phyloP scores from a whole-genome alignment of 2,797 vertebrate genomes.

The Bucorvus abyssinicus region DNA sequence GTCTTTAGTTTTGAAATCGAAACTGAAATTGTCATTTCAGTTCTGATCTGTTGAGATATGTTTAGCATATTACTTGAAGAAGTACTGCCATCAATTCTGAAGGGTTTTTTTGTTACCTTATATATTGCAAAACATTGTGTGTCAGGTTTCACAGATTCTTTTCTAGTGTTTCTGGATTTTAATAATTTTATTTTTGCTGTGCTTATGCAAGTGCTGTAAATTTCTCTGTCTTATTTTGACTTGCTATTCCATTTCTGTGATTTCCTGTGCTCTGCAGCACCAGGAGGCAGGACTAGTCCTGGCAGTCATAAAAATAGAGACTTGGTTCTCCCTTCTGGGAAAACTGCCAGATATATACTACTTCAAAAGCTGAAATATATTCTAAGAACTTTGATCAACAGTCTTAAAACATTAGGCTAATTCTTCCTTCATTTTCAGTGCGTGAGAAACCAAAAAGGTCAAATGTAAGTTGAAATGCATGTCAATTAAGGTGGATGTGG shows the following conservation, averaged over 20 bases:
- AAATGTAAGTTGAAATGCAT: conserved; percentile 41
- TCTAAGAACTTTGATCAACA: conserved; percentile 50
- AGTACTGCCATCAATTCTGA: not conserved
- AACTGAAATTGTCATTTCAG: not conserved
- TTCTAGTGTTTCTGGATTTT: not conserved
- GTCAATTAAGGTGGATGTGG: conserved; percentile 28
- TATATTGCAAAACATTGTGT: not conserved
- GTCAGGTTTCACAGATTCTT: not conserved
- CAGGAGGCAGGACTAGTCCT: not conserved
- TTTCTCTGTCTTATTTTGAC: not conserved
- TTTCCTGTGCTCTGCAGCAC: not conserved
- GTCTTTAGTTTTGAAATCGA: not conserved
- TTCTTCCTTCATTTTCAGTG: conserved; percentile 41
- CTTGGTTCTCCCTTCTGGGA: conserved; percentile 58
- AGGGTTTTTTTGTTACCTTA: not conserved
- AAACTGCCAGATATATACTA: conserved; percentile 10
- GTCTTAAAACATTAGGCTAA: conserved; percentile 56
- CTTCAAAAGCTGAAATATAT: conserved; percentile 54
- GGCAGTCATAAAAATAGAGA: not conserved
- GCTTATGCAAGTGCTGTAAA: not conserved
- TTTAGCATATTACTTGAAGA: not conserved
- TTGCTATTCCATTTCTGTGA: not conserved
- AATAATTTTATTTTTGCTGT: not conserved
- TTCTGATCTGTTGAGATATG: not conserved
- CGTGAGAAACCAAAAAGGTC: conserved; percentile 43